These are phyloP conservation scores for Xenopus petersii DNA, from an alignment of 2,797 vertebrate genomes.

Conservation along the genomic window DNA sequence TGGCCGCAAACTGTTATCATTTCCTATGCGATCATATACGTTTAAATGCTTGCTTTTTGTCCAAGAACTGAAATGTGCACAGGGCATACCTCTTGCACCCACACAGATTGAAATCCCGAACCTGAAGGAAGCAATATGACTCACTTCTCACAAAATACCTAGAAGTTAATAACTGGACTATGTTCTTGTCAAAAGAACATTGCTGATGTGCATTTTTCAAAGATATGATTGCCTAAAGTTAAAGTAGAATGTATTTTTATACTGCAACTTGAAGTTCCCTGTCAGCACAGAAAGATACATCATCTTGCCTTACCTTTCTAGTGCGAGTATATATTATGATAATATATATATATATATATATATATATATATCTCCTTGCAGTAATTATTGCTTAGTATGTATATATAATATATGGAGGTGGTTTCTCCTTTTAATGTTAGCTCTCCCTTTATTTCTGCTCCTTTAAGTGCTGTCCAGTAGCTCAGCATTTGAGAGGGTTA, in stretches of 20 bases:
- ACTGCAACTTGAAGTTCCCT: slow-evolving; percentile 28
- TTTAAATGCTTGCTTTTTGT: slow-evolving; percentile 34
- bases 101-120: slow-evolving; percentile 26
- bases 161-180: slow-evolving; percentile 39
- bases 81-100: slow-evolving; percentile 15
- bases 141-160: slow-evolving; percentile 31
- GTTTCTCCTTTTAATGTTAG: too few species aligned
- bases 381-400: too few species aligned
- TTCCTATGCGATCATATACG: slow-evolving; percentile 39
- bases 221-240: slow-evolving; percentile 41
- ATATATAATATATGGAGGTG: too few species aligned
- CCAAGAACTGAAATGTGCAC: slow-evolving; percentile 10
- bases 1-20: slow-evolving; percentile 31
- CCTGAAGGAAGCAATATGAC: slow-evolving; percentile 17
- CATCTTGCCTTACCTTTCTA: background rate
- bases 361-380: background rate
- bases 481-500: too few species aligned
- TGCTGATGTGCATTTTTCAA: slow-evolving; percentile 45
- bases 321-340: slow-evolving; percentile 1
- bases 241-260: slow-evolving; percentile 39
- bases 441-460: too few species aligned
- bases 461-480: too few species aligned
- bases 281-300: slow-evolving; percentile 17
- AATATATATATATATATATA: background rate
- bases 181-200: slow-evolving; percentile 44